Conservation (phyloP, 2,888 invertebrate genomes). For the Crioceris asparagi region DNA sequence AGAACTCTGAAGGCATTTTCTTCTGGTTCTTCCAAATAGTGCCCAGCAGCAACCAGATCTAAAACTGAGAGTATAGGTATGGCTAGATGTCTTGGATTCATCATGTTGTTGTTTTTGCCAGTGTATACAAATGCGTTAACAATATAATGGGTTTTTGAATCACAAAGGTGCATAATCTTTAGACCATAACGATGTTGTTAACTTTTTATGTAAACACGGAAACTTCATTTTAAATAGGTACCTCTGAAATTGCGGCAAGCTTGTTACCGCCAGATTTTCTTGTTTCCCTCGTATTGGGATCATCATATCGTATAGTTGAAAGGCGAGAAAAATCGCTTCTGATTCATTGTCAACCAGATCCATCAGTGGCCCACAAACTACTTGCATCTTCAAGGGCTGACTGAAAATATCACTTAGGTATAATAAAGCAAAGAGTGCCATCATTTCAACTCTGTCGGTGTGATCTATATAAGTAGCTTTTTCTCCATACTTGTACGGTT, state of each 20-base stretch:
- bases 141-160: not conserved
- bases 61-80: not conserved
- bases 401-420: not conserved
- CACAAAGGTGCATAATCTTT: not conserved
- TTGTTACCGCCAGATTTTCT: not conserved
- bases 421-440: not conserved
- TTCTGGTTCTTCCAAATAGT: slow-evolving; percentile 24
- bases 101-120: not conserved
- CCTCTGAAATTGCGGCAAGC: not conserved
- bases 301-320: too few relatives aligned
- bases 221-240: not conserved
- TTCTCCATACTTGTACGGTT: not conserved
- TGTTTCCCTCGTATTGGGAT: not conserved
- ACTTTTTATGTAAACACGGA: not conserved
- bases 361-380: not conserved
- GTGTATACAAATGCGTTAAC: slow-evolving; percentile 1
- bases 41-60: slow-evolving; percentile 7
- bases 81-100: not conserved
- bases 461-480: slow-evolving; percentile 2
- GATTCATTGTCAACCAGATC: too few relatives aligned
- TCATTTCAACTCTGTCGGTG: slow-evolving; percentile 3
- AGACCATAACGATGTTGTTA: not conserved
- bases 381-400: not conserved
- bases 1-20: slow-evolving; percentile 24
- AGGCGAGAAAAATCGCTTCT: too few relatives aligned